phyloP scores from a whole-genome alignment of 53 echinoderm and acorn worm species.

The Holothuria scabra region DNA sequence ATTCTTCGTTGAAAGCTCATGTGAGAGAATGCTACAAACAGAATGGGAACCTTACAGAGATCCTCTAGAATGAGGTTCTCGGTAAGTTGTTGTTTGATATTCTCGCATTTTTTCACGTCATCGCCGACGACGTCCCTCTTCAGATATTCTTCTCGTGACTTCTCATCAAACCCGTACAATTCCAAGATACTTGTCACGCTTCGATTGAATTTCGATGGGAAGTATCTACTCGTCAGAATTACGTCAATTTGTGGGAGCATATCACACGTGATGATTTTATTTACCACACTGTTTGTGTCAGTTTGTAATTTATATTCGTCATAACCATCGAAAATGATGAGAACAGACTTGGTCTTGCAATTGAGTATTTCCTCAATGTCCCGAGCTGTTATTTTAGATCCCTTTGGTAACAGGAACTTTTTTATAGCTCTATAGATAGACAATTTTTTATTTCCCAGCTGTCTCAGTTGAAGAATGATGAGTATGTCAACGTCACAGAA shows the following conservation, averaged over 20 bases:
- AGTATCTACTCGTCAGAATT: constrained; percentile 8
- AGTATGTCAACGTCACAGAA: constrained; percentile 26
- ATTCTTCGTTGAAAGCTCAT: not conserved
- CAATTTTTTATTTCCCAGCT: not conserved
- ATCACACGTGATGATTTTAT: not conserved
- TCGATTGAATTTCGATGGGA: not conserved
- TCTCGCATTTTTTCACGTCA: not conserved
- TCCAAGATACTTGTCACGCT: constrained; percentile 2
- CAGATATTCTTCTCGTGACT: constrained; percentile 10
- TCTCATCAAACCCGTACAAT: constrained; percentile 17
- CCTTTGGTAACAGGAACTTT: constrained; percentile 20
- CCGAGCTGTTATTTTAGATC: not conserved
- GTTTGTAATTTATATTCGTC: constrained; percentile 2
- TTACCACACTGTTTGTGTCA: not conserved
- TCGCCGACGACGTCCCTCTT: constrained; percentile 3
- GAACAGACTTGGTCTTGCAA: not conserved
- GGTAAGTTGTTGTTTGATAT: not conserved
- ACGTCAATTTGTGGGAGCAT: constrained; percentile 1
- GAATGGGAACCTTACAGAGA: constrained; percentile 11
- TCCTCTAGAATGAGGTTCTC: constrained; percentile 14
- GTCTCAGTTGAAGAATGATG: constrained; percentile 9
- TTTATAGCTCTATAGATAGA: constrained; percentile 7
- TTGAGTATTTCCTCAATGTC: constrained; percentile 16
- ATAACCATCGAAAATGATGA: constrained; percentile 21
- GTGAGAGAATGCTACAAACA: constrained; percentile 25